A percentile compares a stretch with the other conserved stretches of the same genome.
These are phyloP conservation scores for Kryphioiulus occultus DNA, from an alignment of 2,888 invertebrate genomes.

Conservation along the genomic window DNA sequence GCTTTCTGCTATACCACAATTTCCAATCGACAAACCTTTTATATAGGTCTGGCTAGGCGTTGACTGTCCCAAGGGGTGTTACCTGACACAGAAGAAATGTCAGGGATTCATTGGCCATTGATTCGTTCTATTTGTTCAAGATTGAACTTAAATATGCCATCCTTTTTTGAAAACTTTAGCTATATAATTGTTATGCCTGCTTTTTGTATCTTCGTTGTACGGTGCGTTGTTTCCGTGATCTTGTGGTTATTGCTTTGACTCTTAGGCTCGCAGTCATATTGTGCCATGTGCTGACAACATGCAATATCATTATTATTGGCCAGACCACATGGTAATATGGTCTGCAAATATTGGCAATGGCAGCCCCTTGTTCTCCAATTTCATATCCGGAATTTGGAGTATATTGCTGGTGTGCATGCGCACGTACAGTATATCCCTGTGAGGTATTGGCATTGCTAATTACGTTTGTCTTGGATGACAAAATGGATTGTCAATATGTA, in stretches of 20 bases:
- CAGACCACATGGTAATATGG: not conserved
- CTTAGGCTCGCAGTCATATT: not conserved
- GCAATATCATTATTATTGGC: conserved; percentile 10
- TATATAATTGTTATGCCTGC: too few relatives aligned
- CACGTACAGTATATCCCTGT: not conserved
- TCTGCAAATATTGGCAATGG: not conserved
- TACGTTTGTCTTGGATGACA: conserved; percentile 43
- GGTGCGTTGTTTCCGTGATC: not conserved
- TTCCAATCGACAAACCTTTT: not conserved
- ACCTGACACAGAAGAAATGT: not conserved
- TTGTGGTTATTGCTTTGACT: not conserved
- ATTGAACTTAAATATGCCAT: too few relatives aligned
- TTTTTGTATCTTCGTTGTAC: not conserved
- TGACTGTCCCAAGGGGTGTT: not conserved
- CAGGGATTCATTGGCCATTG: not conserved
- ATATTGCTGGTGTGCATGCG: not conserved
- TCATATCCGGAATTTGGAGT: not conserved
- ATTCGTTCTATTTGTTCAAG: too few relatives aligned
- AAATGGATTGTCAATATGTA: conserved; percentile 2
- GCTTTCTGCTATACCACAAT: not conserved
- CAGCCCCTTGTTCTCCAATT: not conserved
- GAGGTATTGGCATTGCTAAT: conserved; percentile 32
- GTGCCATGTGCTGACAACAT: not conserved
- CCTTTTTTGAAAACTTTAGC: too few relatives aligned
- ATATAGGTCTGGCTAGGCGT: not conserved